Base-by-base conservation (phyloP, 2,113 vertebrate genomes). In the Vicugna pacos region DNA sequence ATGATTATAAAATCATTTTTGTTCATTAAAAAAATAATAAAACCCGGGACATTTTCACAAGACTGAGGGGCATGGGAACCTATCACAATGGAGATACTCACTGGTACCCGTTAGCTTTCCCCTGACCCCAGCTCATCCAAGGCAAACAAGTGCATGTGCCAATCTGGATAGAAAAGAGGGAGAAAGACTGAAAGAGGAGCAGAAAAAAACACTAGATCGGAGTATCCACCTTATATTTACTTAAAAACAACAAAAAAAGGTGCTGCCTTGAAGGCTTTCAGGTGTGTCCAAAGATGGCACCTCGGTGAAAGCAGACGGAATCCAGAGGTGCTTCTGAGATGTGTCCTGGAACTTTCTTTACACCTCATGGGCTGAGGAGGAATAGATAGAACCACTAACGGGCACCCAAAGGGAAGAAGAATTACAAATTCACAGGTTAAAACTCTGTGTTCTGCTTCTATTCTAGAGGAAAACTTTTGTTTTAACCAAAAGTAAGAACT, bases 281-380 rank as follows among this genome's bases (percentile, higher is more conserved):
- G 3, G 3, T 16, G 12, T 8, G 20, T 80, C 83, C 42, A 48
- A 42, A 90, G 35, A 76, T 5, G 35, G 5, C 35, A 28, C 26
- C 32, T 13, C 9, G 1, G 1, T 70, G 58, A 62, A 17, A 15
- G 20, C 89, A 85, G 20, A 35, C 15, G 0, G 58, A 81, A 50
- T 28, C 52, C 65, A 54, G 77, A 70, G 52, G 62, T 20, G 46
- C 67, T 82, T 86, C 85, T 16, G 60, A 82, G 60, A 64, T 5
- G 26, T 20, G n/a, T 80, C 81, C 83, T 28, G 79, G 89, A 92
- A 69, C 32, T 85, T 89, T 58, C 87, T 95, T 84, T 77, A 46
- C 38, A 58, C 72, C 70, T 35, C 13, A 6, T 28, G n/a, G 22
- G n/a, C 50, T 79, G 54, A 77, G 54, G 54, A 77, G 54, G 62